A percentile compares a stretch with the other conserved stretches of the same genome.
Conservation (phyloP, 2,113 vertebrate genomes). For the Chloroceryle aenea region DNA sequence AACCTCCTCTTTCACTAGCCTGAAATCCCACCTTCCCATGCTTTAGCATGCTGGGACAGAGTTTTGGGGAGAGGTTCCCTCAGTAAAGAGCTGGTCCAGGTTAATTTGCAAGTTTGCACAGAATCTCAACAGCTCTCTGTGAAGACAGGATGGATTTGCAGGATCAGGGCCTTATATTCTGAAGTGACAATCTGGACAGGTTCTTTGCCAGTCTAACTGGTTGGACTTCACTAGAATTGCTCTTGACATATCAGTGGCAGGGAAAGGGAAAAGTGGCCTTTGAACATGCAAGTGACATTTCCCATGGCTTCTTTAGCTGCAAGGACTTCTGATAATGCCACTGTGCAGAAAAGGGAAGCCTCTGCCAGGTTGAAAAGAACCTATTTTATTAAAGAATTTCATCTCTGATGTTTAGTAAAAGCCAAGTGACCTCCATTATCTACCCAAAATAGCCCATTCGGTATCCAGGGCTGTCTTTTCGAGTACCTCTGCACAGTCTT, state of each 20-base stretch:
- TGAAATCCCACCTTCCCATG: neutral
- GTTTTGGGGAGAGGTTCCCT: neutral
- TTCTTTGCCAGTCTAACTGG: neutral
- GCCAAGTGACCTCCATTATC: slow-evolving; percentile 34
- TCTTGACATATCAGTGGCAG: neutral
- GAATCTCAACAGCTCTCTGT: neutral
- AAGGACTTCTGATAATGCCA: neutral
- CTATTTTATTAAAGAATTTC: slow-evolving; percentile 34
- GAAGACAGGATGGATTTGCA: neutral
- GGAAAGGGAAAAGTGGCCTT: neutral
- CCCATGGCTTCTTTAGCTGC: slow-evolving; percentile 1
- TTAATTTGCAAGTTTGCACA: neutral
- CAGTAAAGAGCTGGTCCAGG: neutral
- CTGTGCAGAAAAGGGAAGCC: neutral
- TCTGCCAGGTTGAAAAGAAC: slow-evolving; percentile 14
- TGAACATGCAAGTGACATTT: neutral
- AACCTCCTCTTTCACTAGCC: neutral
- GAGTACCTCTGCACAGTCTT: neutral
- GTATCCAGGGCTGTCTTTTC: slow-evolving; percentile 3
- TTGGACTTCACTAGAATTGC: neutral
- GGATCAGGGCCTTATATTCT: neutral
- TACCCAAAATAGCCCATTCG: neutral
- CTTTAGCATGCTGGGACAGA: neutral
- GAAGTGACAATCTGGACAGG: neutral
- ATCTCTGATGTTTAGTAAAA: slow-evolving; percentile 30